These are phyloP conservation scores for Nematolebias whitei DNA, from an alignment of 2,113 vertebrate genomes.

Conservation along the genomic window DNA sequence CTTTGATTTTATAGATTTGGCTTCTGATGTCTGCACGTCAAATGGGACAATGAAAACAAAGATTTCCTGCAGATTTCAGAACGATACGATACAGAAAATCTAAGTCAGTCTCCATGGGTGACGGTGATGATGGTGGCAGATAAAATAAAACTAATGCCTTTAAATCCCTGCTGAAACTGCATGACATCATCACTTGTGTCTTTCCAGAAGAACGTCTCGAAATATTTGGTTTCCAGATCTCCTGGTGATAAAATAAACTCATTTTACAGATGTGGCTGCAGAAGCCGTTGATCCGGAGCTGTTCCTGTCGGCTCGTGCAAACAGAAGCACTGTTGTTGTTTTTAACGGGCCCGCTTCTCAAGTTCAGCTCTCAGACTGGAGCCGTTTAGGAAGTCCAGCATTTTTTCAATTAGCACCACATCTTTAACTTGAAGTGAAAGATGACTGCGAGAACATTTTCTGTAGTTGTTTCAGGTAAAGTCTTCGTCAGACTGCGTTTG, in stretches of 20 bases:
- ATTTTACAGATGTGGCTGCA: slow-evolving; percentile 37
- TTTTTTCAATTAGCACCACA: not conserved
- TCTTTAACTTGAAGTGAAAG: not conserved
- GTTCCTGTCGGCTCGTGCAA: slow-evolving; percentile 10
- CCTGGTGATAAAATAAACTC: slow-evolving; percentile 29
- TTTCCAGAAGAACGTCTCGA: slow-evolving; percentile 20
- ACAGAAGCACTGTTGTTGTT: slow-evolving; percentile 14
- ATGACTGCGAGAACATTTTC: not conserved
- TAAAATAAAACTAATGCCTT: not conserved
- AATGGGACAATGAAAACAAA: not conserved
- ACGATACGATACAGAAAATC: not conserved
- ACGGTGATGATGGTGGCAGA: not conserved
- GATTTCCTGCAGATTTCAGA: slow-evolving; percentile 1
- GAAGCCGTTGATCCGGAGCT: slow-evolving; percentile 13
- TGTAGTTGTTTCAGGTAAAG: not conserved
- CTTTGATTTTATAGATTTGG: not conserved
- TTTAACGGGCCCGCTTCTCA: slow-evolving; percentile 19
- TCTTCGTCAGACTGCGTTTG: not conserved
- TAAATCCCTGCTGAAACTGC: too few relatives aligned
- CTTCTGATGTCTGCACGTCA: slow-evolving; percentile 3
- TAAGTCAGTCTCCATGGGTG: not conserved
- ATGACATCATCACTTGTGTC: slow-evolving; percentile 35
- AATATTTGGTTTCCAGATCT: slow-evolving; percentile 27
- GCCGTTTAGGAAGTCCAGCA: too few relatives aligned
- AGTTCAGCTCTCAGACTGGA: slow-evolving; percentile 10